phyloP scores from a whole-genome alignment of 2,888 invertebrate species.

The Lithosia quadra region DNA sequence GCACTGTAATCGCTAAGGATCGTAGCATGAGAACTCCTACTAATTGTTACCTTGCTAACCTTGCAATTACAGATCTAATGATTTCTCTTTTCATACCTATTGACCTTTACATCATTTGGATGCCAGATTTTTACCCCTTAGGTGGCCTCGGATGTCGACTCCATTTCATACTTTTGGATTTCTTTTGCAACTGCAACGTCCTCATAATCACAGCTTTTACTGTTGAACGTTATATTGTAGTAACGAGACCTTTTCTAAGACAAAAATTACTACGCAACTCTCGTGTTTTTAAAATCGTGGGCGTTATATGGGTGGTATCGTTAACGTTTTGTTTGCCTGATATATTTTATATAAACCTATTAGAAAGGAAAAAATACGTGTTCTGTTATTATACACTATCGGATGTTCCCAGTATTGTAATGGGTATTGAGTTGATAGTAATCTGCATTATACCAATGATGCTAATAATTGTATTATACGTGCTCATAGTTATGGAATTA shows the following conservation, averaged over 20 bases:
- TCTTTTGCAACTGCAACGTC: slow-evolving; percentile 93
- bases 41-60: slow-evolving; percentile 93
- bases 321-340: slow-evolving; percentile 91
- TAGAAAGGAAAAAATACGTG: slow-evolving; percentile 71
- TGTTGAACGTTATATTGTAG: slow-evolving; percentile 94
- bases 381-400: slow-evolving; percentile 74
- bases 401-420: slow-evolving; percentile 68
- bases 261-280: slow-evolving; percentile 93
- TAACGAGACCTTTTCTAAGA: slow-evolving; percentile 93
- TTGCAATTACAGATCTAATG: slow-evolving; percentile 91
- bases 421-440: slow-evolving; percentile 89
- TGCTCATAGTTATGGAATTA: slow-evolving; percentile 91
- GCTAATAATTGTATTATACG: slow-evolving; percentile 92
- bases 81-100: slow-evolving; percentile 91
- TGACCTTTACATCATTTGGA: slow-evolving; percentile 93
- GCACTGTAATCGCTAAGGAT: slow-evolving; percentile 91
- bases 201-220: slow-evolving; percentile 95
- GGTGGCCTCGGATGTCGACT: slow-evolving; percentile 92
- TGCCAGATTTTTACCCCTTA: slow-evolving; percentile 91
- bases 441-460: slow-evolving; percentile 95
- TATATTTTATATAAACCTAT: slow-evolving; percentile 70
- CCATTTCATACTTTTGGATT: slow-evolving; percentile 92
- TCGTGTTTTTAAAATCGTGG: slow-evolving; percentile 91
- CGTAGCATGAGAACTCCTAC: slow-evolving; percentile 93
- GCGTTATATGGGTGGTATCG: slow-evolving; percentile 91